Evolutionary conservation across 2,888 invertebrate species (phyloP), one percentile per base, ranked within the genome.

Genomic region (Leptodirus hochenwartii): DNA sequence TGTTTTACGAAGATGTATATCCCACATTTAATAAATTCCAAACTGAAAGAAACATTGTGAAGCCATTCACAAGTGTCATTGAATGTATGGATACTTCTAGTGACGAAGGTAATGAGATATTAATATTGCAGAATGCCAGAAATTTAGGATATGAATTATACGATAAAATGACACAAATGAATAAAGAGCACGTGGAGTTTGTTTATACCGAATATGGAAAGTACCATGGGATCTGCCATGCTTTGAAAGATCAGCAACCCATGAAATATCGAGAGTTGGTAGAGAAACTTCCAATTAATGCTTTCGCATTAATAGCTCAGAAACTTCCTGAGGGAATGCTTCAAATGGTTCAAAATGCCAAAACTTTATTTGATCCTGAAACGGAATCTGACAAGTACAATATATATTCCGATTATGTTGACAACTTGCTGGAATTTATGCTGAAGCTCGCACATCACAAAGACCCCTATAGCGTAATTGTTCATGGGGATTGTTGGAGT

Each of bases 141-240:
- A 22, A 17, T 13, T 8, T 30, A 5, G 37, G 38, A 5, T 40
- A 31, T 27, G 17, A 23, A 5, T 17, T 37, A 27, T 26, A 31
- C 27, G 33, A 40, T 29, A 25, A 37, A 1, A 37, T 34, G 8
- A 32, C 27, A 12, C 29, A 33, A 8, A 32, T 43, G 17, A 38
- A 44, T 31, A 36, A 36, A 11, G 22, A 37, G 17, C 43, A 42
- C 22, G 28, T 39, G 5, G 29, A 28, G n/a, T 16, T 42, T 2
- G 38, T 40, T 17, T 13, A 41, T 3, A 31, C 36, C 8, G 39
- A 40, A 23, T 34, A 41, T 17, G 43, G 37, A 3, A 38, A 30
- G 14, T 40, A 38, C 15, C 44, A 44, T 29, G 35, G 42, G 4
- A 28, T 42, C 14, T 42, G 41, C 1, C 40, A 37, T 26, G 41